Evolutionary conservation across 2,888 invertebrate genomes (phyloP), one percentile per base, ranked within the genome.

Genomic region (Serrognathus titanus): DNA sequence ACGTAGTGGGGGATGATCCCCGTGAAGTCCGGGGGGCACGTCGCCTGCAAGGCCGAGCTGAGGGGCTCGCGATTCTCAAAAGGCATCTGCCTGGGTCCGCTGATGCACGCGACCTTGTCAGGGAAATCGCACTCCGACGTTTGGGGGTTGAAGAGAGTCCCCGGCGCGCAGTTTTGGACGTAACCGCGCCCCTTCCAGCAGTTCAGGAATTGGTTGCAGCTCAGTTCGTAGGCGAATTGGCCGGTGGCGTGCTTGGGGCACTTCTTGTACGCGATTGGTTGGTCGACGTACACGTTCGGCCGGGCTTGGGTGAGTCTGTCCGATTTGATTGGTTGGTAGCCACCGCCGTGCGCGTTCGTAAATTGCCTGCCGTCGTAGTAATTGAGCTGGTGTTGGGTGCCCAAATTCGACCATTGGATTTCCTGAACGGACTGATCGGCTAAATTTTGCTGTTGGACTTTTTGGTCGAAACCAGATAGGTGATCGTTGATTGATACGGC

Each of bases 191-290:
- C 88, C 58, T 83, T 82, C 80, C 82, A 84, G 65, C 88, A 88
- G 68, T 84, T 86, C n/a, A 87, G 78, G 69, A 82, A 88, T 60
- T 84, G 83, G 60, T 83, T 81, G 62, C 88, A 88, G 53, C 86
- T 85, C 1, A 80, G 75, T 4, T 81, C 80, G 68, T 85, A 85
- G 0, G 84, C 80, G 62, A 83, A 82, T 57, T 81, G 79, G 0
- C 87, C 87, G 0, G 82, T 76, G 11, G 59, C 67, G 3, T 66
- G 69, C 46, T 64, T 51, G 2, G 76, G 76, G 55, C 77, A 77
- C 43, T 70, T 65, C 36, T 51, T 58, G 9, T 48, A 51, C 16
- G 24, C 24, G 24, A 5, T 31, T 3, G 24, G 24, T 31, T 6
- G 24, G 24, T 31, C 24, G 24, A 6, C 4, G 24, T 31, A 31